Evolutionary conservation across 1,140 invertebrate genomes (phyloP).

Genomic region (Bradysia coprophila): DNA sequence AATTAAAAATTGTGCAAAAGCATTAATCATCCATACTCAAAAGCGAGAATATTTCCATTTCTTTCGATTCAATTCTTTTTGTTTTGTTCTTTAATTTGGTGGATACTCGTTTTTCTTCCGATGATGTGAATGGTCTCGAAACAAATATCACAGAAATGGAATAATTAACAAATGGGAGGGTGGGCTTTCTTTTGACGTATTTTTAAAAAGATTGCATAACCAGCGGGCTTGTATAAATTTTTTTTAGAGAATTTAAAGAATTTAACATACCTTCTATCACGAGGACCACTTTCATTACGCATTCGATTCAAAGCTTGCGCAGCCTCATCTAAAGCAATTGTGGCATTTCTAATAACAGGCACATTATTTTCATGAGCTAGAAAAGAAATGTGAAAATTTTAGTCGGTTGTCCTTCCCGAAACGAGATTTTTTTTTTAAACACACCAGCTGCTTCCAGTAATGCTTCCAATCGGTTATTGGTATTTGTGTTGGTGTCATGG

Average conservation of each 20-base stretch:
- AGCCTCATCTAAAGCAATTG: constrained; percentile 73
- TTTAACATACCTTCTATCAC: constrained; percentile 24
- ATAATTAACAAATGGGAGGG: too few relatives aligned
- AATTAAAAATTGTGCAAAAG: neutral
- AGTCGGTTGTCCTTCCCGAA: too few relatives aligned
- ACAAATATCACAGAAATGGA: too few relatives aligned
- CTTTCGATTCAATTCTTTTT: neutral
- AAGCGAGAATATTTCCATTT: neutral
- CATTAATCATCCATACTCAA: neutral
- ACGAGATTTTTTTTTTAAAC: too few relatives aligned
- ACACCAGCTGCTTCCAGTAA: constrained; percentile 74
- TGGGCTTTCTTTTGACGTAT: too few relatives aligned
- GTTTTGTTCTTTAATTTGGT: neutral
- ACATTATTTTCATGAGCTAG: constrained; percentile 54
- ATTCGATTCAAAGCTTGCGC: constrained; percentile 87
- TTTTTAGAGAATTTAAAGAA: too few relatives aligned
- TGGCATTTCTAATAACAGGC: constrained; percentile 20
- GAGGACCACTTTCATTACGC: constrained; percentile 58
- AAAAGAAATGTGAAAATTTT: constrained; percentile 7
- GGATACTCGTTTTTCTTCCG: too few relatives aligned
- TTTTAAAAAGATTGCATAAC: too few relatives aligned
- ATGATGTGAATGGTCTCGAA: too few relatives aligned
- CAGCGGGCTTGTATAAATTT: too few relatives aligned
- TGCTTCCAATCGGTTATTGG: constrained; percentile 69
- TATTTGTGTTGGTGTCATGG: constrained; percentile 29